Evolutionary conservation across 2,113 vertebrate species (phyloP).

Genomic region (Nymphicus hollandicus): DNA sequence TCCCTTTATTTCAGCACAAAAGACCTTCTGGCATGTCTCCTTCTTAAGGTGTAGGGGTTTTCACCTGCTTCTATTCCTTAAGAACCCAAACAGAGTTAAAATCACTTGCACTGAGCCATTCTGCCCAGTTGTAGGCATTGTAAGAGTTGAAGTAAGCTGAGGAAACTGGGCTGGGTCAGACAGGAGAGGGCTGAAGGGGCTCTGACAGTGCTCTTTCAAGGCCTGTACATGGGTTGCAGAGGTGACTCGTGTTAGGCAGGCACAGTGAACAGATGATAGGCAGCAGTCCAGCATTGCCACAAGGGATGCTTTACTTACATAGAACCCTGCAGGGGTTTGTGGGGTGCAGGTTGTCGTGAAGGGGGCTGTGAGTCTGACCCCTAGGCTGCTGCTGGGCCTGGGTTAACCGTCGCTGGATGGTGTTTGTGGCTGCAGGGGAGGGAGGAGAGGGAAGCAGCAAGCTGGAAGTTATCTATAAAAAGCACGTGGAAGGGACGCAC

Average conservation of each 20-base stretch:
- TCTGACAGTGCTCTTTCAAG: not conserved
- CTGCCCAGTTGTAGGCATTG: accelerated
- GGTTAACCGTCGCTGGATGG: accelerated
- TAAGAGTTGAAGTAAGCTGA: not conserved
- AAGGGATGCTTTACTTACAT: not conserved
- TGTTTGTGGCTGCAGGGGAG: not conserved
- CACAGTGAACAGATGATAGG: accelerated
- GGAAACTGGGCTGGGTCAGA: not conserved
- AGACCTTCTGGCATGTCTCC: not conserved
- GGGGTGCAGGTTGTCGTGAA: not conserved
- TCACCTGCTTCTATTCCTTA: not conserved
- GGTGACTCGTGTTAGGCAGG: not conserved
- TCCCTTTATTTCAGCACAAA: not conserved
- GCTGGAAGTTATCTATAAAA: not conserved
- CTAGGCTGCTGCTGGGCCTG: not conserved
- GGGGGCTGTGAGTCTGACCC: not conserved
- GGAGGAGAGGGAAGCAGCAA: not conserved
- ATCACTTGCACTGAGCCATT: not conserved
- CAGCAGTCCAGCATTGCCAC: not conserved
- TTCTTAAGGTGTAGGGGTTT: not conserved
- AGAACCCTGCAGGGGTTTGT: not conserved
- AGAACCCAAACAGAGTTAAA: not conserved
- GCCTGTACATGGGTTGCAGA: accelerated
- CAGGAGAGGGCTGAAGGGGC: not conserved
- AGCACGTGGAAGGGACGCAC: accelerated